Base-by-base conservation (phyloP, 1,140 invertebrate genomes). In the Antheraea pernyi region DNA sequence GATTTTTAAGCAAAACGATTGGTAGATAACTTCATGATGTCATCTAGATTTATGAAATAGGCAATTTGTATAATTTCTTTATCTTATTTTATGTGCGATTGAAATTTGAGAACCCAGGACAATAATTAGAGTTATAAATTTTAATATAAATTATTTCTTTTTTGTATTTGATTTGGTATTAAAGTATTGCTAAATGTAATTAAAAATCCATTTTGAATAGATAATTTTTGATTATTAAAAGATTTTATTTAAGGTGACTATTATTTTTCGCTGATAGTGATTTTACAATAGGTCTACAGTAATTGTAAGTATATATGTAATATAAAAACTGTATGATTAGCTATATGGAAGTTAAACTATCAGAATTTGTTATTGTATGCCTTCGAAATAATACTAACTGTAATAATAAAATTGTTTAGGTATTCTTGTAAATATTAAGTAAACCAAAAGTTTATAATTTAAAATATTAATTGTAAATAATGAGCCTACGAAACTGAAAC, bases 41-140 rank as follows among this genome's bases (percentile, higher is more conserved):
- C 39, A 42, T 42, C 7, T 11, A 42, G 0, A 42, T 42, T 11
- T 4, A 42, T 42, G 11, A 42, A 42, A 42, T 9, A 42, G 39
- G 11, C 39, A 7, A 7, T 9, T 42, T 42, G 10, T 53, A 53
- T 16, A 11, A 53, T 11, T 53, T 16, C 16, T 53, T n/a, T 5
- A 16, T 16, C 0, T 11, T 48, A 9, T 48, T 13, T 53, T 53
- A 53, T 13, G 46, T 61, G 58, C 42, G 69, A 76, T 77, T 69
- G 74, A 83, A 81, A 80, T 72, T 70, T 75, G 72, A 76, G 68
- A 67, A 75, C 69, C 74, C 79, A 84, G 79, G 88, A 88, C 85
- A 88, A 90, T 88, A 88, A 88, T 88, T 88, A 90, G 86, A 83
- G 59, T 82, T 78, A 74, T 82, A 83, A 81, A 59, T 74, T 78